Conservation (phyloP, 2,888 invertebrate species). For the Drosophila fungiperda region DNA sequence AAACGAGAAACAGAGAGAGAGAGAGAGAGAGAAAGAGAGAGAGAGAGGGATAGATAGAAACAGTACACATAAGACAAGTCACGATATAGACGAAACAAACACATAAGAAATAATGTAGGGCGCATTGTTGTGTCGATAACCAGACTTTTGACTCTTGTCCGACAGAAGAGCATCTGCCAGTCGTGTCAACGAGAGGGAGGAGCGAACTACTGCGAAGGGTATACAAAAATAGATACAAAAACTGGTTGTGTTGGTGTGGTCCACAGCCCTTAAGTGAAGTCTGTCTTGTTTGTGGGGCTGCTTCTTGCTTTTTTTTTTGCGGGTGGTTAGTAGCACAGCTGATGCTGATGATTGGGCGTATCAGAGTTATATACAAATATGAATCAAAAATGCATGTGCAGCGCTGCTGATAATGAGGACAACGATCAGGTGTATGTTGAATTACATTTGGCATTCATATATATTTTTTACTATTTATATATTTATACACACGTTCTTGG, state of each 20-base stretch:
- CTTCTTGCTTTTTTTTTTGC: not conserved
- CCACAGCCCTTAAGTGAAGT: constrained; percentile 38
- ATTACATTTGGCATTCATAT: constrained; percentile 15
- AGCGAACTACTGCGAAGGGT: constrained; percentile 30
- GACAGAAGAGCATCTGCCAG: constrained; percentile 8
- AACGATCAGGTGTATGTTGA: constrained; percentile 45
- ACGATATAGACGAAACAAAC: constrained; percentile 55
- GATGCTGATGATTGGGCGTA: constrained; percentile 52
- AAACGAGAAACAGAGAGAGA: constrained; percentile 73
- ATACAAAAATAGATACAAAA: constrained; percentile 45
- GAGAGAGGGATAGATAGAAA: constrained; percentile 43
- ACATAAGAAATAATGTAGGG: constrained; percentile 43
- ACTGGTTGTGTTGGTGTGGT: constrained; percentile 22
- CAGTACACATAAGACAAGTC: constrained; percentile 67
- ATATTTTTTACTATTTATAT: constrained; percentile 23
- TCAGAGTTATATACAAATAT: constrained; percentile 66
- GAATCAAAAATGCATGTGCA: constrained; percentile 30
- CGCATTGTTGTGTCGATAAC: constrained; percentile 39
- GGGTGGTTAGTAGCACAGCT: constrained; percentile 65
- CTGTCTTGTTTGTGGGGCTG: constrained; percentile 34
- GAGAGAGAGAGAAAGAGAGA: constrained; percentile 34
- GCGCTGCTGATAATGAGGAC: constrained; percentile 60
- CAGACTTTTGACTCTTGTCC: constrained; percentile 24
- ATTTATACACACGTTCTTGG: constrained; percentile 64
- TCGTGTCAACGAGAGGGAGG: constrained; percentile 31